Percentiles rank a stretch among this genome's conserved stretches.
phyloP scores from a whole-genome alignment of 2,888 invertebrate genomes.

The Dyspetes luteomarginatus region DNA sequence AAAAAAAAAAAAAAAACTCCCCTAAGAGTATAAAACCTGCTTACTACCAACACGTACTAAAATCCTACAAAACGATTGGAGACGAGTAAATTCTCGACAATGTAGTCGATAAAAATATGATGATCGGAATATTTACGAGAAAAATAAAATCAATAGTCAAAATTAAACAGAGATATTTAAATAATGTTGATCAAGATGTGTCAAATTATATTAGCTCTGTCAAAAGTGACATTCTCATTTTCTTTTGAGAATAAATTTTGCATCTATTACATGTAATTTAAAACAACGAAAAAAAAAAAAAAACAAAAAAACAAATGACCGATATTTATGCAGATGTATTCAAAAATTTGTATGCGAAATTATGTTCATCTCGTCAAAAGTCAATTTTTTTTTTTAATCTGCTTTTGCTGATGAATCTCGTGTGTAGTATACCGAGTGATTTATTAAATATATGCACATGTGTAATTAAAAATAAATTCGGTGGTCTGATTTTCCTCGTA shows the following conservation, averaged over 20 bases:
- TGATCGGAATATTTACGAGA: not conserved
- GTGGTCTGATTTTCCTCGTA: not conserved
- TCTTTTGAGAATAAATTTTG: not conserved
- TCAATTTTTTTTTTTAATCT: not conserved
- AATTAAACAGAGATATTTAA: not conserved
- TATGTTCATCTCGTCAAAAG: not conserved
- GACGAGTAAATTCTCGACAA: slow-evolving; percentile 25
- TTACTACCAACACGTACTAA: slow-evolving; percentile 25
- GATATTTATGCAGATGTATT: not conserved
- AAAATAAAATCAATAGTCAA: not conserved
- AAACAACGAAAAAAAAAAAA: not conserved
- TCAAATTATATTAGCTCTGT: not conserved
- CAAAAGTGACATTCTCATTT: not conserved
- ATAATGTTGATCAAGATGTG: not conserved
- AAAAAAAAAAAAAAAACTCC: slow-evolving; percentile 26
- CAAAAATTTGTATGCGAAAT: not conserved
- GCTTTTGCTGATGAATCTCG: not conserved
- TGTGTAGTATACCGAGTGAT: not conserved
- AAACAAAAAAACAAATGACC: no score
- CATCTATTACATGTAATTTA: not conserved
- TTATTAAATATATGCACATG: not conserved
- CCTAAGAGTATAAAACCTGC: not conserved
- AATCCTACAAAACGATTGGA: slow-evolving; percentile 18
- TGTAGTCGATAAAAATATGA: not conserved
- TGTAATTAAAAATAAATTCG: slow-evolving; percentile 1